Percentiles rank a stretch among this genome's conserved stretches.
These are phyloP conservation scores for Aphelocoma californica DNA, from an alignment of 2,797 vertebrate species.

Conservation along the genomic window DNA sequence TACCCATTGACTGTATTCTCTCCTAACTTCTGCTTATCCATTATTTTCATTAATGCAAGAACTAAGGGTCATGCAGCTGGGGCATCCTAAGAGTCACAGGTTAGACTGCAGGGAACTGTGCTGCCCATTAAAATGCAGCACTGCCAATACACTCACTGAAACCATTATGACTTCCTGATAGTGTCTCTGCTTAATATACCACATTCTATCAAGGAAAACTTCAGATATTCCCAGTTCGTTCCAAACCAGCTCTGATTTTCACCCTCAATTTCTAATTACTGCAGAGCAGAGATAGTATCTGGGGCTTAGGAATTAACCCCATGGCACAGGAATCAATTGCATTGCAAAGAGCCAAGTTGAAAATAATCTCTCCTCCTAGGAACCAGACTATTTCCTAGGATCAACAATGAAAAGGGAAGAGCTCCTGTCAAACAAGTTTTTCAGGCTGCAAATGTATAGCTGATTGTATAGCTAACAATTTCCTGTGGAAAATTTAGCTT, in stretches of 20 bases:
- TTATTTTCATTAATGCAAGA: neutral
- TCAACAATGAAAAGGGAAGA: neutral
- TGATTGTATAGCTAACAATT: neutral
- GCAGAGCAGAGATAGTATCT: neutral
- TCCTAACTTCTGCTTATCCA: neutral
- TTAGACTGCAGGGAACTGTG: neutral
- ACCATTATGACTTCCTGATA: neutral
- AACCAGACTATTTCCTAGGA: neutral
- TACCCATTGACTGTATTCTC: neutral
- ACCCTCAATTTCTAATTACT: neutral
- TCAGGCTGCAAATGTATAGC: neutral
- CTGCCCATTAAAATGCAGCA: neutral
- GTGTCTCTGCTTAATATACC: neutral
- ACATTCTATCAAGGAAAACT: neutral
- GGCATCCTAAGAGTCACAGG: neutral
- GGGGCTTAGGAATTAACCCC: neutral
- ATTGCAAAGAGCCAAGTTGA: neutral
- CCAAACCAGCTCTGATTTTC: neutral
- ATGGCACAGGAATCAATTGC: neutral
- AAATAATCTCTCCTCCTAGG: neutral
- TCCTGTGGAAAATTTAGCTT: neutral
- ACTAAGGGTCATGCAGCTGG: neutral
- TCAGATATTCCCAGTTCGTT: neutral
- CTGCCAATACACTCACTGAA: neutral
- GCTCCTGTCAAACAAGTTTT: neutral